These are phyloP conservation scores for Cataglyphis hispanica DNA, from an alignment of 1,140 invertebrate species.

Conservation along the genomic window DNA sequence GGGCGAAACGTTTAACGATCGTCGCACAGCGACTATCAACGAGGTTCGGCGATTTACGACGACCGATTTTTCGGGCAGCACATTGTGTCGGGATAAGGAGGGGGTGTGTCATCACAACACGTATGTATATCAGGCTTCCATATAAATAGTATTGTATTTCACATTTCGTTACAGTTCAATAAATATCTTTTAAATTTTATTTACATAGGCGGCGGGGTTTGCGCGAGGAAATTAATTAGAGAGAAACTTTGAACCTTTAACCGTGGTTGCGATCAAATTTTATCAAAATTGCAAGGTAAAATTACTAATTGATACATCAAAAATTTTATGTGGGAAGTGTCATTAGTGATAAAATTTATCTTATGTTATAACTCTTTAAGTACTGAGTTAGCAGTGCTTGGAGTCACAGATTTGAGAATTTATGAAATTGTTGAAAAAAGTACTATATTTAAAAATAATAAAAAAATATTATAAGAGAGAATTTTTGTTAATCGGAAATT, in stretches of 20 bases:
- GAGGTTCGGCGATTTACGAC: constrained; percentile 44
- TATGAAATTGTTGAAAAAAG: background rate
- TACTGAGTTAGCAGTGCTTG: constrained; percentile 9
- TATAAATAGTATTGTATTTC: constrained; percentile 78
- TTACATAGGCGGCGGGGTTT: constrained; percentile 70
- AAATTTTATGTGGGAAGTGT: background rate
- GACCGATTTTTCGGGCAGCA: constrained; percentile 38
- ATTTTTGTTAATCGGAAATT: background rate
- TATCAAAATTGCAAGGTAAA: constrained; percentile 14
- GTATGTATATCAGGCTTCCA: constrained; percentile 51
- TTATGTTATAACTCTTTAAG: constrained; percentile 31
- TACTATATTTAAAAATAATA: background rate
- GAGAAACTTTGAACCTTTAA: constrained; percentile 58
- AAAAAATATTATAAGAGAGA: background rate
- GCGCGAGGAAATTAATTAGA: constrained; percentile 44
- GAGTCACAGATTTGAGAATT: constrained; percentile 2
- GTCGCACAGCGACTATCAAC: constrained; percentile 47
- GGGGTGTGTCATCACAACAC: constrained; percentile 61
- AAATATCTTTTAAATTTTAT: constrained; percentile 81
- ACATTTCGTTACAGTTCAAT: constrained; percentile 81
- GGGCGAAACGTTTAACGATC: constrained; percentile 75
- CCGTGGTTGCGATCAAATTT: constrained; percentile 40
- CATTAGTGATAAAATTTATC: background rate
- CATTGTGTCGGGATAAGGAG: constrained; percentile 42
- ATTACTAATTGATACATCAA: background rate